Base-by-base conservation (phyloP, 2,113 vertebrate genomes). In the Orcinus orca region DNA sequence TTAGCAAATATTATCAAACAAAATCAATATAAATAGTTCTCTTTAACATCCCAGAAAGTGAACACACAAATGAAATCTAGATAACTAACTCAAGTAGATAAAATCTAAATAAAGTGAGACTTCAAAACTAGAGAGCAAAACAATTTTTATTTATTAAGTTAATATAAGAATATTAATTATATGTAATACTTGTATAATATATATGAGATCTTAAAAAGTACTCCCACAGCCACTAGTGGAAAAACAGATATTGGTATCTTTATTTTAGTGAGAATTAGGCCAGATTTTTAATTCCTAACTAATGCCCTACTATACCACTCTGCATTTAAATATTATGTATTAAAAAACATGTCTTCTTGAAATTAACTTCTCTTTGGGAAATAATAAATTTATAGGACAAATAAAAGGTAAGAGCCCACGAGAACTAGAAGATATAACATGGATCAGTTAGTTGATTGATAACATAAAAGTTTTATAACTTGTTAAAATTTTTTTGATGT, bases 231-330 rank as follows among this genome's bases (percentile, higher is more conserved):
- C 47, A 62, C 41, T 50, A 74, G 23, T 76, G 10, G 41, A 55
- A 92, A 93, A 92, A 74, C 53, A 79, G 58, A 38, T 50, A 36
- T 36, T 53, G 20, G n/a, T 67, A 21, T 38, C 71, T 8, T 87
- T 90, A 31, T 82, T 93, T 95, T 84, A 91, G 53, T 89, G 62
- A 73, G n/a, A 90, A 77, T 84, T 70, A 84, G 77, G 50, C 90
- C 31, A 76, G 47, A 50, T 10, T n/a, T 93, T 96, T 93, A 13
- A 41, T 83, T 83, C 60, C 38, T 88, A 82, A 71, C 47, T 82
- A 82, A 71, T 90, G 33, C 17, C 76, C 33, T 82, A 9, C n/a
- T 63, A 11, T 82, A 65, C 33, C 29, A 63, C 26, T 41, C 68
- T 96, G 20, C 47, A 47, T 83, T 96, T 83, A 93, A 96, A 68